These are phyloP conservation scores for Phodopus roborovskii DNA, from an alignment of 2,113 vertebrate genomes.

Conservation along the genomic window DNA sequence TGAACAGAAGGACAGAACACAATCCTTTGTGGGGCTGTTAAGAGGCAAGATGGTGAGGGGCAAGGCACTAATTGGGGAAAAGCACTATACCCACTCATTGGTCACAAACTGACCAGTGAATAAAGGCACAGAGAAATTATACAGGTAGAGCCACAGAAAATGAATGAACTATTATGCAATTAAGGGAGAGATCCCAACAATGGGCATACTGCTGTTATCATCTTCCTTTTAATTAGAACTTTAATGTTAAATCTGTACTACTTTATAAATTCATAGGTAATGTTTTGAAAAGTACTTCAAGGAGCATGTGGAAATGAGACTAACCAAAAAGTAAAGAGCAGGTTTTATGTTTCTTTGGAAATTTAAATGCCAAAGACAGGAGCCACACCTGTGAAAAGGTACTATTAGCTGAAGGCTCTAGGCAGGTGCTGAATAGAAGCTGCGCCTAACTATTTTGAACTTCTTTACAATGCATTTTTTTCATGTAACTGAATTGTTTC, in stretches of 20 bases:
- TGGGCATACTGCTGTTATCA: too few relatives aligned
- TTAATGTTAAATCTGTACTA: constrained; percentile 31
- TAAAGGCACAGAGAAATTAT: background rate
- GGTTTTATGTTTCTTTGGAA: constrained; percentile 30
- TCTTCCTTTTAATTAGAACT: background rate
- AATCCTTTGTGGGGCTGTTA: background rate
- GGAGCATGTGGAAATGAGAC: background rate
- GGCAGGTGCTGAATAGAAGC: constrained; percentile 12
- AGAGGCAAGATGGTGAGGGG: background rate
- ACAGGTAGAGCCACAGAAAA: background rate
- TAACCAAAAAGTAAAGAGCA: constrained; percentile 9
- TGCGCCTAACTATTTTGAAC: background rate
- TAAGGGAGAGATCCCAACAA: background rate
- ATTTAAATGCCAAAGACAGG: constrained; percentile 23
- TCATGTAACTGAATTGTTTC: background rate
- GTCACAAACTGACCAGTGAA: background rate
- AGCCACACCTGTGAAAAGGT: background rate
- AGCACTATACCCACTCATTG: too few relatives aligned
- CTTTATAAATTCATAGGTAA: constrained; percentile 34
- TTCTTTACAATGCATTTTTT: constrained; percentile 13
- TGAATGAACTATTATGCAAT: background rate
- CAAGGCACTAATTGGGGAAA: background rate
- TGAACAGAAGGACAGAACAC: background rate
- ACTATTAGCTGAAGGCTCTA: background rate
- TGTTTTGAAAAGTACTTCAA: constrained; percentile 52